Percentiles rank a stretch among this genome's conserved stretches.
These are phyloP conservation scores for Apodemia zela DNA, from an alignment of 2,888 invertebrate genomes.

Conservation along the genomic window DNA sequence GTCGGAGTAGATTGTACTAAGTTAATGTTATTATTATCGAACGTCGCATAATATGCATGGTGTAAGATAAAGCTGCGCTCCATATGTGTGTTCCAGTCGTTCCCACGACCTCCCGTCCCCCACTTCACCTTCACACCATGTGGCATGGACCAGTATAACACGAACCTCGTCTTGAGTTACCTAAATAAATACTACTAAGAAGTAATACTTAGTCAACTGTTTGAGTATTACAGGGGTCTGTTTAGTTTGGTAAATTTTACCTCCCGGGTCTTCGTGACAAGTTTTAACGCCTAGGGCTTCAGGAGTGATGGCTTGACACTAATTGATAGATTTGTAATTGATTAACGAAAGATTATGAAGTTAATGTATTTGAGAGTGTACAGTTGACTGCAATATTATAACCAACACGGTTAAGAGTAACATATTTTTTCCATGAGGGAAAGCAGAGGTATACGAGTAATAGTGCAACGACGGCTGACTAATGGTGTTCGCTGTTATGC, in stretches of 20 bases:
- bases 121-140: slow-evolving; percentile 51
- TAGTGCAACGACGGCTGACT: too few relatives aligned
- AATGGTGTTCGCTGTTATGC: too few relatives aligned
- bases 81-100: slow-evolving; percentile 67
- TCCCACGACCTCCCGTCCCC: slow-evolving; percentile 59
- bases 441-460: too few relatives aligned
- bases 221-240: slow-evolving; percentile 31
- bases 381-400: neutral
- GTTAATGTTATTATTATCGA: slow-evolving; percentile 68
- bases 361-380: slow-evolving; percentile 34
- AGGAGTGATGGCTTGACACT: slow-evolving; percentile 54
- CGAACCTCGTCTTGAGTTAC: slow-evolving; percentile 22
- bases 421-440: too few relatives aligned
- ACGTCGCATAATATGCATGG: slow-evolving; percentile 57
- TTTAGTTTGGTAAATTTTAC: slow-evolving; percentile 52
- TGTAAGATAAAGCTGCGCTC: slow-evolving; percentile 69
- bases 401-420: too few relatives aligned
- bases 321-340: slow-evolving; percentile 71
- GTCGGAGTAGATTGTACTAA: slow-evolving; percentile 57
- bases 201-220: neutral
- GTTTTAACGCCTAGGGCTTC: slow-evolving; percentile 70
- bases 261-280: slow-evolving; percentile 60
- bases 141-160: slow-evolving; percentile 54
- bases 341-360: slow-evolving; percentile 59
- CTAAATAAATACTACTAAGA: slow-evolving; percentile 25